Percentiles rank a stretch among this genome's conserved stretches.
phyloP scores from a whole-genome alignment of 2,797 vertebrate species.

The Esox lucius region DNA sequence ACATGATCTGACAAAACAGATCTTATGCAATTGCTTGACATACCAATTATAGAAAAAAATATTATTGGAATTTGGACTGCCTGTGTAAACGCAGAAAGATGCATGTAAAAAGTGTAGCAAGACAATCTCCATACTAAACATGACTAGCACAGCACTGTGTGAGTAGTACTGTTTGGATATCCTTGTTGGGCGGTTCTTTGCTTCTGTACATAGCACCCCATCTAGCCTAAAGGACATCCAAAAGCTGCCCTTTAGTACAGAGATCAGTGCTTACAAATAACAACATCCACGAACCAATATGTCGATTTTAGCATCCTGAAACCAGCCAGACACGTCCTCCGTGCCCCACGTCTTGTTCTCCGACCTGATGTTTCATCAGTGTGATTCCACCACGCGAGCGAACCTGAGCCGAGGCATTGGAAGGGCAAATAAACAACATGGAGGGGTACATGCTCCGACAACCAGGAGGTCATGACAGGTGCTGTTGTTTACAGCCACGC shows the following conservation, averaged over 20 bases:
- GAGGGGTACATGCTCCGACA: constrained; percentile 5
- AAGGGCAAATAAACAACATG: constrained; percentile 45
- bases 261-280: not conserved
- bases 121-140: too few relatives aligned
- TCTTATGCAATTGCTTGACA: too few relatives aligned
- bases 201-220: too few relatives aligned
- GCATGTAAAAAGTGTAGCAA: too few relatives aligned
- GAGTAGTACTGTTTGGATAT: too few relatives aligned
- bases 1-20: too few relatives aligned
- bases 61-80: too few relatives aligned
- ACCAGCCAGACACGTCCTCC: not conserved
- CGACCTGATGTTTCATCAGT: constrained; percentile 31
- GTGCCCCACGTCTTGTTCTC: not conserved
- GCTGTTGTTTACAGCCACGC: not conserved
- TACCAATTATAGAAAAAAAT: too few relatives aligned
- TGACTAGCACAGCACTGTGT: too few relatives aligned
- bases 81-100: too few relatives aligned
- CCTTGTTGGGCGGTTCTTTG: too few relatives aligned
- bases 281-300: not conserved
- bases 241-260: not conserved
- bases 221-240: not conserved
- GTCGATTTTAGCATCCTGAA: not conserved
- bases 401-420: constrained; percentile 41
- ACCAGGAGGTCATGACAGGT: not conserved
- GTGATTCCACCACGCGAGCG: constrained; percentile 38